Base-by-base conservation (phyloP, 2,888 invertebrate genomes). In the Stenotaenia linearis region DNA sequence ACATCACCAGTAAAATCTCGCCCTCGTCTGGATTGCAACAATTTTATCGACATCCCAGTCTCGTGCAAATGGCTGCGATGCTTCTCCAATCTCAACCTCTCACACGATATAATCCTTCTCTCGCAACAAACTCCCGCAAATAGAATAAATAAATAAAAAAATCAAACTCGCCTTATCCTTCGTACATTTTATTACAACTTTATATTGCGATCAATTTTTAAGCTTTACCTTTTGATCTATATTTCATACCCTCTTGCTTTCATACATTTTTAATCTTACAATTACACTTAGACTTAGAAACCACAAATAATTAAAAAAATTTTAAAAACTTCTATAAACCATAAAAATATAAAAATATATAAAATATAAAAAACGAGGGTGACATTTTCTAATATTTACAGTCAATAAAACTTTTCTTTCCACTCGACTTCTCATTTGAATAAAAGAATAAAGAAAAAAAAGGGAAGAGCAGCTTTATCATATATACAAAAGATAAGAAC, bases 11-110 rank as follows among this genome's bases (percentile, higher is more conserved):
- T 28, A 69, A 23, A 69, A 69, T 69, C 69, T 69, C 69, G 69
- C 69, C 69, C 69, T n/a, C 69, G 69, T 69, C 69, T 69, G 69
- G 69, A 69, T 69, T 69, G 69, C 69, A 69, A 69, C 69, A 69
- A 69, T 69, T 69, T 69, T 69, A 69, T 69, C 69, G 69, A 69
- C 69, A 69, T 25, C 69, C 69, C 25, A 69, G 69, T 69, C 69
- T 69, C 69, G 23, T 69, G 69, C 25, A 69, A 69, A 69, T 69
- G 69, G 69, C 69, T n/a, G 69, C 28, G 69, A 69, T 69, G 69
- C 69, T 12, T 28, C 69, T 69, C 69, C 69, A 69, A 69, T 69
- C 69, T 69, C 69, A 25, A 69, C 28, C 69, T 69, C 25, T 69
- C 69, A 28, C 69, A 69, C 69, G 2, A 10, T 69, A 69, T 69